Conservation (phyloP, 1,140 invertebrate species). For the Anoplolepis gracilipes region DNA sequence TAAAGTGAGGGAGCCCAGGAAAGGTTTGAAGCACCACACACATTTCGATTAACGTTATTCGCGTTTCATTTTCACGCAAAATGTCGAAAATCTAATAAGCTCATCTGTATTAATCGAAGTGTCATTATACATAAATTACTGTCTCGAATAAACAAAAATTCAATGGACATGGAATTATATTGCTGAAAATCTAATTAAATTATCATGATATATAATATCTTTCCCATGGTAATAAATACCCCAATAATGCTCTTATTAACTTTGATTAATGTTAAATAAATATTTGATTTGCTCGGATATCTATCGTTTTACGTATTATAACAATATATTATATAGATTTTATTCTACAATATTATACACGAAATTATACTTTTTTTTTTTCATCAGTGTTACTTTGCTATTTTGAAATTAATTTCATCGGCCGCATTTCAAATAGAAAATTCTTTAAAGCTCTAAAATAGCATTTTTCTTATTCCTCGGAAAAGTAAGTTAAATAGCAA, state of each 20-base stretch:
- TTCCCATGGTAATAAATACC: slow-evolving; percentile 11
- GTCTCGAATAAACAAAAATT: slow-evolving; percentile 34
- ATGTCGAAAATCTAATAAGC: slow-evolving; percentile 41
- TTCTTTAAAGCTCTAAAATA: not conserved
- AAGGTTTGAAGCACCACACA: slow-evolving; percentile 42
- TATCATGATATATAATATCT: not conserved
- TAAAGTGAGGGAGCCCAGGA: slow-evolving; percentile 63
- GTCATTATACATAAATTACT: slow-evolving; percentile 22
- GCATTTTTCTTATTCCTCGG: not conserved
- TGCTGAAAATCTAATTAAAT: slow-evolving; percentile 16
- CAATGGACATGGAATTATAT: slow-evolving; percentile 3
- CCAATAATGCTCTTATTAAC: not conserved
- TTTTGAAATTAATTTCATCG: not conserved
- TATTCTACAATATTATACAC: not conserved
- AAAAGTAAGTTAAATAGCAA: slow-evolving; percentile 14
- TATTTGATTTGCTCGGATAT: not conserved
- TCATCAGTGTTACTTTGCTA: not conserved
- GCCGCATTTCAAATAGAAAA: not conserved
- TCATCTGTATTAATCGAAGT: slow-evolving; percentile 36
- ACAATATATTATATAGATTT: not conserved
- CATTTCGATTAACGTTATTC: slow-evolving; percentile 57
- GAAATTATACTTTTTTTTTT: not conserved
- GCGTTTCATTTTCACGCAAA: slow-evolving; percentile 35
- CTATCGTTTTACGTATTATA: not conserved
- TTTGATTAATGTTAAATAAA: slow-evolving; percentile 39